phyloP scores from a whole-genome alignment of 2,888 invertebrate genomes.

The Rhogogaster chlorosoma region DNA sequence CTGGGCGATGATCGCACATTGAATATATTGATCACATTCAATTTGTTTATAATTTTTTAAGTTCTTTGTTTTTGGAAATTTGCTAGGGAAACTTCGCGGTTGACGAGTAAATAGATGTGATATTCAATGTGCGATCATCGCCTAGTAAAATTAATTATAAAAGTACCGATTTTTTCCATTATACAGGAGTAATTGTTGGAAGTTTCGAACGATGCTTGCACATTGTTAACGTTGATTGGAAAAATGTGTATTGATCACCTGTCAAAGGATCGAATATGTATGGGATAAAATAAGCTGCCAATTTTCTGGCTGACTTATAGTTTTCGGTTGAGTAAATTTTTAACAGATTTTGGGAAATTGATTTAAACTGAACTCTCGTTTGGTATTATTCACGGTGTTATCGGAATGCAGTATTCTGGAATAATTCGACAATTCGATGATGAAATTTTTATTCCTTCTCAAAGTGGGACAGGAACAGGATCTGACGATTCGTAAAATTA shows the following conservation, averaged over 20 bases:
- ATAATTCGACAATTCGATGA: background rate
- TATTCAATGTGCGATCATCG: too few species aligned
- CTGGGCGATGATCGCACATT: too few species aligned
- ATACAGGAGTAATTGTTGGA: background rate
- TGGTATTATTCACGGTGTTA: background rate
- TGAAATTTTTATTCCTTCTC: background rate
- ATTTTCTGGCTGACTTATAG: background rate
- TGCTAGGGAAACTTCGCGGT: too few species aligned
- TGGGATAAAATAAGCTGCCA: background rate
- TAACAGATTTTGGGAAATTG: background rate
- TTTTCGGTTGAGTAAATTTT: background rate
- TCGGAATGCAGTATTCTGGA: background rate
- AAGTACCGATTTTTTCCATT: background rate
- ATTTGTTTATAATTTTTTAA: too few species aligned
- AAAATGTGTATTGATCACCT: background rate
- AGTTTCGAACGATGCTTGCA: too few species aligned
- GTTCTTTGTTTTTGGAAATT: too few species aligned
- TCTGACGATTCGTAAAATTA: constrained; percentile 20
- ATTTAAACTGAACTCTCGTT: background rate
- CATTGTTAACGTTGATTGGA: background rate
- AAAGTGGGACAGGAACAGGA: background rate
- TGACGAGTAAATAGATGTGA: too few species aligned
- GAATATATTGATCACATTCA: too few species aligned
- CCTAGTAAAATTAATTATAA: too few species aligned
- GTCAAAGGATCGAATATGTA: background rate